Evolutionary conservation across 2,797 vertebrate species (phyloP), one percentile per base, ranked within the genome.

Genomic region (Onychomys leucogaster): DNA sequence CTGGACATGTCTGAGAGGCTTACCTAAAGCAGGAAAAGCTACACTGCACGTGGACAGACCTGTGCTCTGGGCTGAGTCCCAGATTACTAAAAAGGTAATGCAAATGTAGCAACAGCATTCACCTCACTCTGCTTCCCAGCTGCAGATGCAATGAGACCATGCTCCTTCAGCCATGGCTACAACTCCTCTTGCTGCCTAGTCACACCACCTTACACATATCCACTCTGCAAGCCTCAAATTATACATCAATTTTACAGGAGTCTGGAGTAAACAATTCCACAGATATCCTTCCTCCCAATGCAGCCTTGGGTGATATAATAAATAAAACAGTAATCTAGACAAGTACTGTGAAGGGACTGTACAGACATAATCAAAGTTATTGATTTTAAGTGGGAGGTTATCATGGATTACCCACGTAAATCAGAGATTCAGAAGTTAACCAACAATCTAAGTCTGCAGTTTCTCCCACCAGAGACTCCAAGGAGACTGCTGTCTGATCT

Each of bases 301-400:
- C 41, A 96, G 37, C 43, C n/a, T 89, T 71, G 61, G 10, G 16
- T 80, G 65, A 92, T 5, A 90, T 29, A 61, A 63, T 71, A 37
- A 96, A 63, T 71, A 37, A 96, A 84, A 96, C 13, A 94, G 29
- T 80, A 86, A 92, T 77, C 43, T 71, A 96, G 12, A 67, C 43
- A 73, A 95, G 37, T 93, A 43, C 55, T 93, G 5, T 83, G n/a
- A 89, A 96, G 34, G 17, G 5, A 91, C 41, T 90, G 69, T 84
- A 12, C 59, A 90, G 49, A 92, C 75, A 17, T 77, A 94, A 94
- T 92, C 90, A 90, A 85, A 59, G 23, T 92, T 76, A 92, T 46
- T 71, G 65, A 95, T 92, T 90, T 92, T 90, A 94, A 96, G 90
- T 80, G 59, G 6, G 43, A 89, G 59, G 88, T 97, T 93, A 94